These are phyloP conservation scores for Oncorhynchus tshawytscha DNA, from an alignment of 2,113 vertebrate species.

Conservation along the genomic window DNA sequence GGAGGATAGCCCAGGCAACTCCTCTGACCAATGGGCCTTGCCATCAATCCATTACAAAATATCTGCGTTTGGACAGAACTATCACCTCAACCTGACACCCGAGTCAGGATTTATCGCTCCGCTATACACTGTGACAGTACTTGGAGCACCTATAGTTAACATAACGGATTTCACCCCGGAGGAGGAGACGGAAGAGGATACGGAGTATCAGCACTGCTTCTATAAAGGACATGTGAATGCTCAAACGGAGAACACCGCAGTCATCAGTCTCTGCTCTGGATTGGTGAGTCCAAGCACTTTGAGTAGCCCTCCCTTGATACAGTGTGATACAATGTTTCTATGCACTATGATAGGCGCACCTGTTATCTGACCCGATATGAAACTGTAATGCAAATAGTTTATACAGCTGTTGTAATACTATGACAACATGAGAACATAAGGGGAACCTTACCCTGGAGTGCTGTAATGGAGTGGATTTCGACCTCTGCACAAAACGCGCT, in stretches of 20 bases:
- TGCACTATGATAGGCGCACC: no score
- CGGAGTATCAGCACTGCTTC: slow-evolving; percentile 92
- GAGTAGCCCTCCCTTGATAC: no score
- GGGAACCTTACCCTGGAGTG: not conserved
- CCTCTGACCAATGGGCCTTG: slow-evolving; percentile 80
- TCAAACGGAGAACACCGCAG: slow-evolving; percentile 84
- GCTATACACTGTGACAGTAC: slow-evolving; percentile 88
- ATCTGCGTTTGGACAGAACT: slow-evolving; percentile 89
- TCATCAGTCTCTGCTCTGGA: slow-evolving; percentile 96
- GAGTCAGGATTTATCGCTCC: slow-evolving; percentile 96
- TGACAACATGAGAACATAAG: not conserved
- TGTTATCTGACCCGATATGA: not conserved
- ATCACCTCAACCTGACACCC: slow-evolving; percentile 90
- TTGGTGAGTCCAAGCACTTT: slow-evolving; percentile 82
- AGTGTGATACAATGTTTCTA: no score
- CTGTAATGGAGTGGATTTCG: no score
- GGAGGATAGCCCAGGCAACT: slow-evolving; percentile 53
- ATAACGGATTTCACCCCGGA: slow-evolving; percentile 74
- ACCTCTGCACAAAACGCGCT: not conserved
- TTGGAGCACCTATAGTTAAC: slow-evolving; percentile 80
- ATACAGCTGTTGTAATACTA: not conserved
- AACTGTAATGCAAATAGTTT: not conserved
- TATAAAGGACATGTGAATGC: slow-evolving; percentile 95
- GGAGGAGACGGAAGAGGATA: slow-evolving; percentile 77
- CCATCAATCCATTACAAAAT: slow-evolving; percentile 86